phyloP scores from a whole-genome alignment of 2,797 vertebrate genomes.

The Trichosurus vulpecula region DNA sequence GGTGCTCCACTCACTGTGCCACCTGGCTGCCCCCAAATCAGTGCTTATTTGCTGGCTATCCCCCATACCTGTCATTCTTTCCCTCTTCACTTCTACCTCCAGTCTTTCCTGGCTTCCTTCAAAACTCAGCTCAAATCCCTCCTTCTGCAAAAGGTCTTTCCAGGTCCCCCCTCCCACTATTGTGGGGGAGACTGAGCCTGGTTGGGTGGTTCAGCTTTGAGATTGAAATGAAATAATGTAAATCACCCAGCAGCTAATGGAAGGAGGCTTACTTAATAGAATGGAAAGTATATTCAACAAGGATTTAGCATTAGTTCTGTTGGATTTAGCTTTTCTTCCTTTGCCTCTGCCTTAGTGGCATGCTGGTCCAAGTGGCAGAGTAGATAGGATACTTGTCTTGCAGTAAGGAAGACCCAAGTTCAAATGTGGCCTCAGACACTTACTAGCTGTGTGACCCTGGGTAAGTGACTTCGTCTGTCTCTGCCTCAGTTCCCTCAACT shows the following conservation, averaged over 20 bases:
- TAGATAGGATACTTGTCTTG: not conserved
- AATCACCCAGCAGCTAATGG: not conserved
- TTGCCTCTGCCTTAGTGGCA: not conserved
- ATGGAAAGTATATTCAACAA: not conserved
- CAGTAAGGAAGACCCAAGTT: not conserved
- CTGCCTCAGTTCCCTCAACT: not conserved
- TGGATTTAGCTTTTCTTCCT: not conserved
- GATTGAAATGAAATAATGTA: not conserved
- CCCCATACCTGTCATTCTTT: not conserved
- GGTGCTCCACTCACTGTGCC: too few relatives aligned
- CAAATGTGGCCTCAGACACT: not conserved
- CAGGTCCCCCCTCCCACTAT: not conserved
- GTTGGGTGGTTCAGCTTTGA: not conserved
- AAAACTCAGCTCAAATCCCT: not conserved
- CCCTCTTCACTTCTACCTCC: not conserved
- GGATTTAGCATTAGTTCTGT: not conserved
- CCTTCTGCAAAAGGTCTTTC: not conserved
- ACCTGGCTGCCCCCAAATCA: too few relatives aligned
- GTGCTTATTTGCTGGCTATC: not conserved
- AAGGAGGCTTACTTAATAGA: not conserved
- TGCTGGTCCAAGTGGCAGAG: not conserved
- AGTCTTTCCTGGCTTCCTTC: not conserved
- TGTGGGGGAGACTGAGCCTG: not conserved
- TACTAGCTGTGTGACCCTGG: not conserved
- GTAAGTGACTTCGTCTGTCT: not conserved